phyloP scores from a whole-genome alignment of 2,888 invertebrate genomes.

The Aquatica leii region DNA sequence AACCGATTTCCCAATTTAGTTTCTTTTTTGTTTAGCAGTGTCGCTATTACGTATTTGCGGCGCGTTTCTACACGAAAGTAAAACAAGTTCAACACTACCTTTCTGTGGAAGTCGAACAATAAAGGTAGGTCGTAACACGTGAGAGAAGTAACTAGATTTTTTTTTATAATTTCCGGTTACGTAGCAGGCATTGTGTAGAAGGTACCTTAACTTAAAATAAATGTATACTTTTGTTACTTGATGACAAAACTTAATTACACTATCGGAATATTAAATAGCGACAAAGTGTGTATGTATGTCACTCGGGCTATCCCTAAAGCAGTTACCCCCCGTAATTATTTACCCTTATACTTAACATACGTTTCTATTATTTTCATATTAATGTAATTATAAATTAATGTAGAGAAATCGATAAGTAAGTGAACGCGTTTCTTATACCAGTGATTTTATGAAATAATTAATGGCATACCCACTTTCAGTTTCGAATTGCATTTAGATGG shows the following conservation, averaged over 20 bases:
- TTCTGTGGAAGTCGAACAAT: conserved; percentile 12
- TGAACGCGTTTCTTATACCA: too few species aligned
- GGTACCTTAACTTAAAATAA: not conserved
- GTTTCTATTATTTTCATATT: too few species aligned
- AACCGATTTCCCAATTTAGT: conserved; percentile 6
- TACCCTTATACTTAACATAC: not conserved
- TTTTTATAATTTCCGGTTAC: conserved; percentile 20
- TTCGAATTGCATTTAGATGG: too few species aligned
- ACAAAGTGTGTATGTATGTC: conserved; percentile 19
- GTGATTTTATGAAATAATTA: too few species aligned
- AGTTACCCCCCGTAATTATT: not conserved
- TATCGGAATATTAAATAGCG: not conserved
- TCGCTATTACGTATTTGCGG: not conserved
- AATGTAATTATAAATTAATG: too few species aligned
- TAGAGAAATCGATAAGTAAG: too few species aligned
- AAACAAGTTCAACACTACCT: conserved; percentile 8
- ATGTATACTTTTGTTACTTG: not conserved
- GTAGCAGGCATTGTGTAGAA: not conserved
- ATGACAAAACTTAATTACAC: not conserved
- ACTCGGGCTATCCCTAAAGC: conserved; percentile 12
- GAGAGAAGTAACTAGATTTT: conserved; percentile 18
- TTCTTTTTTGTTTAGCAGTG: not conserved
- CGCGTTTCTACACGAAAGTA: conserved; percentile 11
- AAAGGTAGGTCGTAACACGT: conserved; percentile 5
- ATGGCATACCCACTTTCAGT: too few species aligned